phyloP scores from a whole-genome alignment of 2,797 vertebrate genomes.

The Petrocephalus sullivani region DNA sequence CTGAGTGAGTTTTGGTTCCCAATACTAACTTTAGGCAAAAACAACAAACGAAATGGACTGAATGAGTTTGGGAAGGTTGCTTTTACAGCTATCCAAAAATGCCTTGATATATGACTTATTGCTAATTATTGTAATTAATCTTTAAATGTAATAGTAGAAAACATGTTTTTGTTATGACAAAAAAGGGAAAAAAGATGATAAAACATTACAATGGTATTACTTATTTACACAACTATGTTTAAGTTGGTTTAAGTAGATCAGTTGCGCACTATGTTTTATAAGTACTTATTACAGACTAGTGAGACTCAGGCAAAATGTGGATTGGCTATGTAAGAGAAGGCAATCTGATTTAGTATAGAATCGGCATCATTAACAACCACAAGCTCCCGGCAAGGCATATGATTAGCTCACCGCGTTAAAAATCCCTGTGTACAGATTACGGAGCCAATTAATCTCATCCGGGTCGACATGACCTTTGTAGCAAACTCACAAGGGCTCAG shows the following conservation, averaged over 20 bases:
- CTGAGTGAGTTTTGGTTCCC: not conserved
- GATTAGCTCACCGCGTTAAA: not conserved
- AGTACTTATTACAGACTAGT: not conserved
- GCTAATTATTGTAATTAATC: not conserved
- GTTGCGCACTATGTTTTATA: not conserved
- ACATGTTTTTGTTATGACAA: not conserved
- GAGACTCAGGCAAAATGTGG: not conserved
- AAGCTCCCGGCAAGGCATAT: not conserved
- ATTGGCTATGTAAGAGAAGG: not conserved
- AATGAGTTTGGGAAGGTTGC: not conserved
- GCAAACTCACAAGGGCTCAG: not conserved
- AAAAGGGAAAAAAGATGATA: not conserved
- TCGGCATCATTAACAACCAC: not conserved
- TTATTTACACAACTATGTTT: not conserved
- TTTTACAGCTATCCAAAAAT: not conserved
- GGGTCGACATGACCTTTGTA: not conserved
- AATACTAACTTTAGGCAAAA: not conserved
- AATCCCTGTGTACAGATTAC: conserved; percentile 1
- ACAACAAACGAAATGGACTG: not conserved
- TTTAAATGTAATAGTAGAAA: not conserved
- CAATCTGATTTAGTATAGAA: not conserved
- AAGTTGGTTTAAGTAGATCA: not conserved
- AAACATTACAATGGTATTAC: not conserved
- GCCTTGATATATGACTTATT: not conserved
- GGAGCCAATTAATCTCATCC: not conserved